phyloP scores from a whole-genome alignment of 2,888 invertebrate genomes.

The Crossocerus cetratus region DNA sequence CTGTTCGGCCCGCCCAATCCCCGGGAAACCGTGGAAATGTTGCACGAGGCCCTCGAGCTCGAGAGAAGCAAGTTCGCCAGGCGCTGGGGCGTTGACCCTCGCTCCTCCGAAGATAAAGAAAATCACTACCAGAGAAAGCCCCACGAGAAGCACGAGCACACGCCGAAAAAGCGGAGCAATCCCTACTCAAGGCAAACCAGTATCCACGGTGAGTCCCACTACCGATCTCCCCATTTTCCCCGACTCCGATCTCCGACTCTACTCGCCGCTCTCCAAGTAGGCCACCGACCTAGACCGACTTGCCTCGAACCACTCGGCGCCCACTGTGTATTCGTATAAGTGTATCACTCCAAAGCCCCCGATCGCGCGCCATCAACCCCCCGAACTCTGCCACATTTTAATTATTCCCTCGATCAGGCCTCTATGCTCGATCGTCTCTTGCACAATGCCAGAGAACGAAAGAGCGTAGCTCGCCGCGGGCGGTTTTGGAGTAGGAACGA shows the following conservation, averaged over 20 bases:
- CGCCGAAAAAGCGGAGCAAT: constrained; percentile 64
- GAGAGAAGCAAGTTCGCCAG: constrained; percentile 81
- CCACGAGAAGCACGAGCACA: constrained; percentile 61
- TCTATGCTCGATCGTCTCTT: too few relatives aligned
- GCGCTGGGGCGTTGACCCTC: constrained; percentile 80
- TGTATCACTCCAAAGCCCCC: too few relatives aligned
- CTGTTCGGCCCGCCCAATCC: constrained; percentile 81
- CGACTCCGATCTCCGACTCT: neutral
- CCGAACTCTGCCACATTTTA: too few relatives aligned
- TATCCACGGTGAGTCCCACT: constrained; percentile 69
- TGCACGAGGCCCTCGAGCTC: constrained; percentile 80
- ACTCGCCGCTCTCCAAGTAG: neutral
- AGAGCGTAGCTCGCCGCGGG: neutral
- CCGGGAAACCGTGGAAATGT: constrained; percentile 80
- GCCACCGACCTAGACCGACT: neutral
- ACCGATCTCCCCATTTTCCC: neutral
- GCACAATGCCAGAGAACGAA: neutral
- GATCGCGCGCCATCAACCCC: too few relatives aligned
- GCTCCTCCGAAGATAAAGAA: constrained; percentile 70
- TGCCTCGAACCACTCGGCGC: neutral
- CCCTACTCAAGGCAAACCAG: constrained; percentile 72
- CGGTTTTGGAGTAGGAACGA: constrained; percentile 7
- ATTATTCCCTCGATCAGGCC: too few relatives aligned
- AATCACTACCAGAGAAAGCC: constrained; percentile 60
- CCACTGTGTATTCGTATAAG: neutral